Evolutionary conservation across 1,140 invertebrate species (phyloP).

Genomic region (Lamellibrachia luymesi): DNA sequence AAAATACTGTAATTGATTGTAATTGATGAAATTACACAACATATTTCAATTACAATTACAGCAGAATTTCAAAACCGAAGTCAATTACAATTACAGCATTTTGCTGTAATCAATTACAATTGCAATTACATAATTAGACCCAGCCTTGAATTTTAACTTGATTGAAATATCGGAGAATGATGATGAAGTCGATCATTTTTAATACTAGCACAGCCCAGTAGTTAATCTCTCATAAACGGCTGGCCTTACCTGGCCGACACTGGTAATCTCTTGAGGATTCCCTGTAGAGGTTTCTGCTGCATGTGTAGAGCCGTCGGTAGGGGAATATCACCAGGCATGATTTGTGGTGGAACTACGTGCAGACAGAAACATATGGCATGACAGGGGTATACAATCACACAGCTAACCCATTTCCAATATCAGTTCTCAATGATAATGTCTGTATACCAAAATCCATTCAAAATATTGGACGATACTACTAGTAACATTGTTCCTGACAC

Average conservation of each 20-base stretch:
- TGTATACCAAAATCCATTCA: background rate
- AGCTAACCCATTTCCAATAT: background rate
- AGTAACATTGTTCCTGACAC: background rate
- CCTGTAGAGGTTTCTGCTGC: constrained; percentile 55
- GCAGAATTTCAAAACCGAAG: too few relatives aligned
- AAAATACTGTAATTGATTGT: too few relatives aligned
- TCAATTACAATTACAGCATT: too few relatives aligned
- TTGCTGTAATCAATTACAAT: too few relatives aligned
- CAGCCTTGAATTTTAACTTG: too few relatives aligned
- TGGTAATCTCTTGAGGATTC: constrained; percentile 74
- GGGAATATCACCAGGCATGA: constrained; percentile 70
- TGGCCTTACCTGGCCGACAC: constrained; percentile 43
- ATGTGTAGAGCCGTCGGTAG: constrained; percentile 48
- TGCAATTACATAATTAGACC: too few relatives aligned
- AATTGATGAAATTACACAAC: too few relatives aligned
- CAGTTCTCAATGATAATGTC: background rate
- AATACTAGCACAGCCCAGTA: too few relatives aligned
- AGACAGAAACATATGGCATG: background rate
- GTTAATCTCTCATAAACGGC: too few relatives aligned
- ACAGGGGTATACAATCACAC: background rate
- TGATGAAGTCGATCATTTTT: too few relatives aligned
- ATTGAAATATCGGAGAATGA: too few relatives aligned
- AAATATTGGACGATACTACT: background rate
- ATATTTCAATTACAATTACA: too few relatives aligned
- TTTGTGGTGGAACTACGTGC: constrained; percentile 69